These are phyloP conservation scores for Melieria crassipennis DNA, from an alignment of 2,888 invertebrate species.

Conservation along the genomic window DNA sequence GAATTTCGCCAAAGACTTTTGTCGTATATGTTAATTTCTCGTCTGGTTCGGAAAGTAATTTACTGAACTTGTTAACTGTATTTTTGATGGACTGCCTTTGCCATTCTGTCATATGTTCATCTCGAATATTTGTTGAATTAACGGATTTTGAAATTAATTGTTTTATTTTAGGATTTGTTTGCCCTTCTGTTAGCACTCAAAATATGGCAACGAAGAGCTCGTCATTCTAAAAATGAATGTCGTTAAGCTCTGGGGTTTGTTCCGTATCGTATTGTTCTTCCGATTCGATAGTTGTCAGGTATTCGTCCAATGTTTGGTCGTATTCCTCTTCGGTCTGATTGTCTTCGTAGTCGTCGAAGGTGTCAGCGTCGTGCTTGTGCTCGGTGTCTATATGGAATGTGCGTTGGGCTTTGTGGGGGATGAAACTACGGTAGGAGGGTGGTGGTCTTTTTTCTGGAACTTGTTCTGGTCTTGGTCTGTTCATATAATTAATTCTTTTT, in stretches of 20 bases:
- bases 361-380: background rate
- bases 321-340: conserved; percentile 9
- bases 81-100: conserved; percentile 8
- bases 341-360: background rate
- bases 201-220: conserved; percentile 31
- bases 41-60: conserved; percentile 23
- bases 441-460: too few relatives aligned
- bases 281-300: too few relatives aligned
- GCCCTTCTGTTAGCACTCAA: conserved; percentile 27
- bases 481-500: too few relatives aligned
- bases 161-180: background rate
- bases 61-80: conserved; percentile 21
- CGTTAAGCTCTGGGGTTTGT: background rate
- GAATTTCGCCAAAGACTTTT: conserved; percentile 19
- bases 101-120: conserved; percentile 8
- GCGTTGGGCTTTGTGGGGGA: conserved; percentile 21
- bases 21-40: conserved; percentile 30
- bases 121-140: conserved; percentile 18
- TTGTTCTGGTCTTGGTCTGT: too few relatives aligned
- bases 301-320: background rate
- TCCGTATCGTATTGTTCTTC: too few relatives aligned
- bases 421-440: conserved; percentile 9
- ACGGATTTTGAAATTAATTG: conserved; percentile 17
- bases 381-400: conserved; percentile 31
- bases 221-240: conserved; percentile 31